phyloP scores from a whole-genome alignment of 2,797 vertebrate genomes.

The Luscinia luscinia region DNA sequence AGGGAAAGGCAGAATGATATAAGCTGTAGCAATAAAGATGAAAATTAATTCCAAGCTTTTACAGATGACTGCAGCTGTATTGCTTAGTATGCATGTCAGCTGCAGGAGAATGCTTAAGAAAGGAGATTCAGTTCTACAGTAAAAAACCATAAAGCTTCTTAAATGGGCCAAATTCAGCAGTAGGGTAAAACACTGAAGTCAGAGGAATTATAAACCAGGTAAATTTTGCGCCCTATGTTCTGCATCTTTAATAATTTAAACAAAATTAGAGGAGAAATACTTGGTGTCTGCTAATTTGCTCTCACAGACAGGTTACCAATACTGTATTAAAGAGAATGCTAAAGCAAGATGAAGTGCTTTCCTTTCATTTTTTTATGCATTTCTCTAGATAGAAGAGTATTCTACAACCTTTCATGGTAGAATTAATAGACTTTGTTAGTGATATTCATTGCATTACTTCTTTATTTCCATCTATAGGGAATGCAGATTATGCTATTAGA shows the following conservation, averaged over 20 bases:
- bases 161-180: conserved; percentile 11
- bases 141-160: conserved; percentile 23
- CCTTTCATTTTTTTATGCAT: background rate
- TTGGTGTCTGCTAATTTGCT: background rate
- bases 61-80: conserved; percentile 37
- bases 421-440: background rate
- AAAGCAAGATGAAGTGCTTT: background rate
- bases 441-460: background rate
- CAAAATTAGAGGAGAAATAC: background rate
- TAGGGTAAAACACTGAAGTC: background rate
- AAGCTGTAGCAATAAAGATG: conserved; percentile 52
- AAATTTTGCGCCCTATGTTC: background rate
- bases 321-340: background rate
- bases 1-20: conserved; percentile 10
- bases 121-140: background rate
- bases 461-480: background rate
- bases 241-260: conserved; percentile 4
- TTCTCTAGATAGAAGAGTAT: background rate
- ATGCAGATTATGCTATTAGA: background rate
- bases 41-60: conserved; percentile 65
- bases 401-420: background rate
- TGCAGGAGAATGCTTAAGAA: conserved; percentile 14
- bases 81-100: conserved; percentile 28
- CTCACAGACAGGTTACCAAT: background rate
- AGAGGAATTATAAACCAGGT: background rate